Conservation (phyloP, 2,797 vertebrate genomes). For the Sebastes vulpes region DNA sequence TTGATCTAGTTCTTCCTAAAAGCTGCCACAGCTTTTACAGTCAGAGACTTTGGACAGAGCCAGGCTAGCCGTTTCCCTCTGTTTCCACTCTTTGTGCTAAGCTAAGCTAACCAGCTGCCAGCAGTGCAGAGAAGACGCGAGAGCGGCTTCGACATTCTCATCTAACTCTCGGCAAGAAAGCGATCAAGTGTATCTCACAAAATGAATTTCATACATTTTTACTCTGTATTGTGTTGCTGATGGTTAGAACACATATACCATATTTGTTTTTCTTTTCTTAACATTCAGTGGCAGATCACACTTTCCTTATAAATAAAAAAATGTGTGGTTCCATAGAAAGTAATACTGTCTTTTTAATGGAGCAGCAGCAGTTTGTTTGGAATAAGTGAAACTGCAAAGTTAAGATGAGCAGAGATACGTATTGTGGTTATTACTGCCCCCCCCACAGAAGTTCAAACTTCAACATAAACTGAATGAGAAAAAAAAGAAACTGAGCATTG, state of each 20-base stretch:
- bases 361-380: not conserved
- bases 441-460: not conserved
- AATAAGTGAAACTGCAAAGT: not conserved
- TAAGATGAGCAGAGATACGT: not conserved
- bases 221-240: not conserved
- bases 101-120: not conserved
- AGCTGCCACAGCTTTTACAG: not conserved
- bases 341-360: not conserved
- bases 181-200: not conserved
- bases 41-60: not conserved
- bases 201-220: not conserved
- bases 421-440: not conserved
- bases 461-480: not conserved
- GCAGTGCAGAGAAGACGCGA: not conserved
- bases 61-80: not conserved
- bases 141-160: not conserved
- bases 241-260: not conserved
- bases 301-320: not conserved
- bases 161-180: no score
- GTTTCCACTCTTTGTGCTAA: not conserved
- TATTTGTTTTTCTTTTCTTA: not conserved
- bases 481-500: not conserved
- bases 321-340: not conserved
- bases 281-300: not conserved
- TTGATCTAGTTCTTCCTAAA: not conserved